Conservation (phyloP, 2,797 vertebrate species). For the Rousettus madagascariensis region DNA sequence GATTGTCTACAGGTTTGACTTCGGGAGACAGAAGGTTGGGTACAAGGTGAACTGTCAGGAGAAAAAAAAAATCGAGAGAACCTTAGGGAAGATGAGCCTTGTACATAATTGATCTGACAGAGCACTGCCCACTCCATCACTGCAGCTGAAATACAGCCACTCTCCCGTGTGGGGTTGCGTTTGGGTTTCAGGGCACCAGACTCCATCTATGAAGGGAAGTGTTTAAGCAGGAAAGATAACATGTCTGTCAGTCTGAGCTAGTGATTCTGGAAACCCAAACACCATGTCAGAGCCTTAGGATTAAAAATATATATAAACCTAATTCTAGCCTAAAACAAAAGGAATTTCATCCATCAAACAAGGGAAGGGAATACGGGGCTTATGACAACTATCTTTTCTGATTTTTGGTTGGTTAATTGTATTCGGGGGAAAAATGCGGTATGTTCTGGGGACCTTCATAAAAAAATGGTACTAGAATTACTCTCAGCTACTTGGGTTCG, state of each 20-base stretch:
- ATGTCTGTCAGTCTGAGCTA: constrained; percentile 50
- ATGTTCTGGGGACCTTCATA: background rate
- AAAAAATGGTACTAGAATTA: background rate
- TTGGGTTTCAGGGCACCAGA: constrained; percentile 75
- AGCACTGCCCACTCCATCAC: constrained; percentile 81
- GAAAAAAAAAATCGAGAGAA: constrained; percentile 79
- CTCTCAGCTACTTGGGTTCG: background rate
- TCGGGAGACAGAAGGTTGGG: constrained; percentile 82
- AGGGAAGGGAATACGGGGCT: background rate
- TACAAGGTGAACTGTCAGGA: constrained; percentile 84
- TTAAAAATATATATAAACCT: background rate
- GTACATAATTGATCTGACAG: constrained; percentile 87
- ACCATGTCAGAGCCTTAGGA: background rate
- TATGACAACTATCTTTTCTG: background rate
- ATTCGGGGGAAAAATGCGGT: background rate
- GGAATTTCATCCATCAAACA: background rate
- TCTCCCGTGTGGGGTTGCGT: constrained; percentile 77
- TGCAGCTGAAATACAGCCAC: constrained; percentile 79
- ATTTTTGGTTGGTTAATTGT: background rate
- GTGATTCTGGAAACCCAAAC: constrained; percentile 44
- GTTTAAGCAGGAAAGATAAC: constrained; percentile 76
- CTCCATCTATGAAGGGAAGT: constrained; percentile 76
- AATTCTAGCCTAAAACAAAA: background rate
- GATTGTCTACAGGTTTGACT: constrained; percentile 80
- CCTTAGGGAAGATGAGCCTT: constrained; percentile 81